phyloP scores from a whole-genome alignment of 1,140 invertebrate species.

The Augochlora pura region DNA sequence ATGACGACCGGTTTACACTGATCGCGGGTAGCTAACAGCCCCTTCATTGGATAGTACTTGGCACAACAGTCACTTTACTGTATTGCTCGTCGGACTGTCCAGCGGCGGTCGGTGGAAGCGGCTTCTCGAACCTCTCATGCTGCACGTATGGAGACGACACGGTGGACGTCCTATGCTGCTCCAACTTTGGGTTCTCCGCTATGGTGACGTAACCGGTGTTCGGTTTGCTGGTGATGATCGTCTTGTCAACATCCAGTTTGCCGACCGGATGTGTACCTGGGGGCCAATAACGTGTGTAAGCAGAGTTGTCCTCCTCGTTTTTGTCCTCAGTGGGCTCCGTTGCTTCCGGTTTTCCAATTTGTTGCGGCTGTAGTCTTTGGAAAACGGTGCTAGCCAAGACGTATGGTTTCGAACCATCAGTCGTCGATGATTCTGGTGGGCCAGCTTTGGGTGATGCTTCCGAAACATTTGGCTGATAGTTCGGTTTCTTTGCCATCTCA shows the following conservation, averaged over 20 bases:
- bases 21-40: conserved; percentile 3
- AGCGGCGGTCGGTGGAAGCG: conserved; percentile 36
- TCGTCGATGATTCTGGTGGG: neutral
- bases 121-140: conserved; percentile 59
- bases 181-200: conserved; percentile 54
- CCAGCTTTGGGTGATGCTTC: conserved; percentile 18
- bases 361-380: conserved; percentile 65
- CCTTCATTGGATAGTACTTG: conserved; percentile 67
- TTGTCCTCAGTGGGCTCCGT: conserved; percentile 53
- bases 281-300: conserved; percentile 54
- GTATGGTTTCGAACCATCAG: conserved; percentile 57
- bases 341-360: conserved; percentile 31
- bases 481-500: conserved; percentile 51
- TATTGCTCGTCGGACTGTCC: conserved; percentile 70
- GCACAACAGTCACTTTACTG: conserved; percentile 73
- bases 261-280: conserved; percentile 14
- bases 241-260: conserved; percentile 24
- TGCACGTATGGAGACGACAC: conserved; percentile 51
- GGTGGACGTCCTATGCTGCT: conserved; percentile 24
- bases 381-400: conserved; percentile 62
- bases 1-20: conserved; percentile 17
- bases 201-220: conserved; percentile 64
- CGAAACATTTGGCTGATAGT: neutral
- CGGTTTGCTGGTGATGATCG: conserved; percentile 10
- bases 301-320: conserved; percentile 24